Base-by-base conservation (phyloP, 1,140 invertebrate species). In the Habropoda laboriosa region DNA sequence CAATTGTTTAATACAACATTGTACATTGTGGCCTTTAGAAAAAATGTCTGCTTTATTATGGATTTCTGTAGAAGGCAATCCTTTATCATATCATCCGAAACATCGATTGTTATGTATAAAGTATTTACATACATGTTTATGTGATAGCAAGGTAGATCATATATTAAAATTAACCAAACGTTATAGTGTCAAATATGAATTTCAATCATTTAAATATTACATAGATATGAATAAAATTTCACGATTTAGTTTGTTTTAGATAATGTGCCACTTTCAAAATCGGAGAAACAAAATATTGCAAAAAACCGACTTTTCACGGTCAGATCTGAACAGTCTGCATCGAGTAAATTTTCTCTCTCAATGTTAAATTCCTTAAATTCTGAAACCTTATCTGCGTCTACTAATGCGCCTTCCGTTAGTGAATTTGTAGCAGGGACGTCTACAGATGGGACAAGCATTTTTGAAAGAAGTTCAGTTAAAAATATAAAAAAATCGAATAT, bases 1-100 rank as follows among this genome's bases (percentile, higher is more conserved):
- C 45, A 96, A 96, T 85, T 95, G 94, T 86, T 85, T 96, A 64
- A 89, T 94, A n/a, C 93, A 95, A 60, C 95, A 96, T 86, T 91
- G 91, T 40, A 84, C 90, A 18, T 89, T 96, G 1, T 91, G 93
- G 82, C 93, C 94, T 2, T 80, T 96, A 0, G 92, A 94, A 68
- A 92, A 92, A 53, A 91, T 96, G 77, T 89, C 93, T 12, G 90
- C 93, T 3, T 89, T 96, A 2, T 90, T 94, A 53, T 94, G 91
- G 87, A 68, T 96, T 12, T 94, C 93, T 73, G 86, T 96, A 13
- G 90, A 93, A 75, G 94, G 94, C 3, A 96, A 96, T 92, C 95
- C 95, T 3, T 81, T 96, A 12, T 92, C 93, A 40, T 95, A 94
- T 88, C 93, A 95, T 91, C 92, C 93, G 0, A 92, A 94, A 47